These are phyloP conservation scores for Sinocyclocheilus grahami DNA, from an alignment of 2,113 vertebrate species.

Conservation along the genomic window DNA sequence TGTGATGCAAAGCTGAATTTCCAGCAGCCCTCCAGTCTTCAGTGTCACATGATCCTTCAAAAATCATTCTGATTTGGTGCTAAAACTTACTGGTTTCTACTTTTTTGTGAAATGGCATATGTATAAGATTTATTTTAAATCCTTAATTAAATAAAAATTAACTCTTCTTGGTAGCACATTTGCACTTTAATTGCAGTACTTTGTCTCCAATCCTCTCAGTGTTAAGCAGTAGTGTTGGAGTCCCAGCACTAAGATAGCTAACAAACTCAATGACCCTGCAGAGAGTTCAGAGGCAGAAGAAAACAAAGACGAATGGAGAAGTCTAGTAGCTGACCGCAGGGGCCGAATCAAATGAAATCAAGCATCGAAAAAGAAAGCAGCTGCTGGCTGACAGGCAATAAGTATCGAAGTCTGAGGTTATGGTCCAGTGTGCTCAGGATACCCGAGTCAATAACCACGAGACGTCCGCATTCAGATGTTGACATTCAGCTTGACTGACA, in stretches of 20 bases:
- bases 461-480: constrained; percentile 49
- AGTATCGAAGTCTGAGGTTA: constrained; percentile 42
- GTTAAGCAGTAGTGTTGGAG: background rate
- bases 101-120: no score
- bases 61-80: no score
- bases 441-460: constrained; percentile 37
- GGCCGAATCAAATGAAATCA: constrained; percentile 38
- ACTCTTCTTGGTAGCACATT: background rate
- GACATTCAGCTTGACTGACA: constrained; percentile 54
- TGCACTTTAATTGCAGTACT: background rate
- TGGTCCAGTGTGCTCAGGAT: constrained; percentile 18
- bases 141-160: background rate
- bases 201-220: background rate
- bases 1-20: no score
- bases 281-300: background rate
- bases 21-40: no score
- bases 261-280: background rate
- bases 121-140: background rate
- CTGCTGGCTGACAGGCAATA: constrained; percentile 44
- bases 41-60: no score
- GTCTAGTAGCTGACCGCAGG: constrained; percentile 4
- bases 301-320: constrained; percentile 32
- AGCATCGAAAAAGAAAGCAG: constrained; percentile 30
- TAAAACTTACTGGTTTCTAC: no score
- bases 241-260: background rate